These are phyloP conservation scores for Aldrovandia affinis DNA, from an alignment of 2,797 vertebrate genomes.

Conservation along the genomic window DNA sequence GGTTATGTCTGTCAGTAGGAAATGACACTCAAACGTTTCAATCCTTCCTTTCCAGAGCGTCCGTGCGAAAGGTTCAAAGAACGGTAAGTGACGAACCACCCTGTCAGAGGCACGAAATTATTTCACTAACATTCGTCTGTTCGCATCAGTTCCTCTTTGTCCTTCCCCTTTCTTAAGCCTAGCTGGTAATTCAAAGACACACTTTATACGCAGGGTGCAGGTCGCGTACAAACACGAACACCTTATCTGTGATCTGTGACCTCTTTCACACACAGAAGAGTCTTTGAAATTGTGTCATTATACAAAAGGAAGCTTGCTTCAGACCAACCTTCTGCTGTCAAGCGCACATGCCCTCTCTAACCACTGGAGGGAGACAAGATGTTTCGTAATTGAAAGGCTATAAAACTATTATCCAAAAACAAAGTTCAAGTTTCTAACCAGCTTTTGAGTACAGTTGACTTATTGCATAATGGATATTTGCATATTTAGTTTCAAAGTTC, in stretches of 20 bases:
- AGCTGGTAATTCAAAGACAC: background rate
- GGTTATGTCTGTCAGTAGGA: constrained; percentile 24
- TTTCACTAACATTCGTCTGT: background rate
- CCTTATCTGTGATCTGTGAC: background rate
- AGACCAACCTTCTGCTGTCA: background rate
- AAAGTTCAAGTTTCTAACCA: background rate
- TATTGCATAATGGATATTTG: background rate
- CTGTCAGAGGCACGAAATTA: background rate
- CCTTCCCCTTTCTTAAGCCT: background rate
- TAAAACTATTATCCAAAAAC: background rate
- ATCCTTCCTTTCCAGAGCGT: constrained; percentile 64
- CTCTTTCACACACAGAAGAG: background rate
- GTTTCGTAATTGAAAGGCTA: background rate
- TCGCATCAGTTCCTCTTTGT: background rate
- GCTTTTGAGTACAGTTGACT: background rate
- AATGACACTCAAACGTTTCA: constrained; percentile 27
- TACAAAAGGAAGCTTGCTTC: background rate
- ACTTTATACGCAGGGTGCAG: background rate
- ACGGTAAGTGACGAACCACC: constrained; percentile 56
- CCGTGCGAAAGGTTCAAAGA: constrained; percentile 61
- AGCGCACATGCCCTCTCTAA: background rate
- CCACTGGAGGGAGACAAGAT: constrained; percentile 17
- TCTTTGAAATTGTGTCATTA: background rate
- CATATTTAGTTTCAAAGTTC: background rate
- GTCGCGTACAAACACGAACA: background rate